A percentile compares a stretch with the other conserved stretches of the same genome.
Evolutionary conservation across 2,888 invertebrate species (phyloP).

Genomic region (Parnassius mnemosyne): DNA sequence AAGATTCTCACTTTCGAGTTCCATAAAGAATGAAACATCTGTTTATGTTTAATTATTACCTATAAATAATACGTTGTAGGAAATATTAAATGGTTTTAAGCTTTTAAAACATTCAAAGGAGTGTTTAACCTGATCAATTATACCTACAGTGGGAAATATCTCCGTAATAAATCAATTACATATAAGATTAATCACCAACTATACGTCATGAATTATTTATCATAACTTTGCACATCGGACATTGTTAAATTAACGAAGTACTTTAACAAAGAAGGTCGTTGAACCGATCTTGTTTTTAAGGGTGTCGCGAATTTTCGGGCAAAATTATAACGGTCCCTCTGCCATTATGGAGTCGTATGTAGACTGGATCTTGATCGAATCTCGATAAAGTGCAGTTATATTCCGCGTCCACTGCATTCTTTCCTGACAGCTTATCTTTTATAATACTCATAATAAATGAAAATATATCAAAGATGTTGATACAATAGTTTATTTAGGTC

Average conservation of each 20-base stretch:
- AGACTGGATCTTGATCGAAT: conserved; percentile 7
- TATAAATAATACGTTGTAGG: no score
- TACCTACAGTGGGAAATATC: conserved; percentile 1
- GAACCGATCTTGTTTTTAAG: conserved; percentile 10
- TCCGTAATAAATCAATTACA: conserved; percentile 7
- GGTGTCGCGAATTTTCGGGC: conserved; percentile 7
- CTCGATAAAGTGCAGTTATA: conserved; percentile 20
- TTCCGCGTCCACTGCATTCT: not conserved
- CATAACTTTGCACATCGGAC: conserved; percentile 10
- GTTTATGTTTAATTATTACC: no score
- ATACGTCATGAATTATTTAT: conserved; percentile 24
- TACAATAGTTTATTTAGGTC: no score
- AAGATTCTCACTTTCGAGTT: no score
- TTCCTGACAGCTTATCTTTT: not conserved
- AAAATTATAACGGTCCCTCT: conserved; percentile 16
- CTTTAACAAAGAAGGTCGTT: conserved; percentile 7
- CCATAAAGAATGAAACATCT: no score
- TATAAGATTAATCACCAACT: conserved; percentile 17
- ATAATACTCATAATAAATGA: not conserved
- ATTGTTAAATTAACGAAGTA: conserved; percentile 13
- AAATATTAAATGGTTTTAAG: no score
- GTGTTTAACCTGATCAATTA: no score
- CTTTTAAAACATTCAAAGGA: no score
- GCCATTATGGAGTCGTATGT: conserved; percentile 11
- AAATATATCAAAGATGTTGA: no score